Evolutionary conservation across 2,888 invertebrate species (phyloP), one percentile per base, ranked within the genome.

Genomic region (Silvanus unidentatus): DNA sequence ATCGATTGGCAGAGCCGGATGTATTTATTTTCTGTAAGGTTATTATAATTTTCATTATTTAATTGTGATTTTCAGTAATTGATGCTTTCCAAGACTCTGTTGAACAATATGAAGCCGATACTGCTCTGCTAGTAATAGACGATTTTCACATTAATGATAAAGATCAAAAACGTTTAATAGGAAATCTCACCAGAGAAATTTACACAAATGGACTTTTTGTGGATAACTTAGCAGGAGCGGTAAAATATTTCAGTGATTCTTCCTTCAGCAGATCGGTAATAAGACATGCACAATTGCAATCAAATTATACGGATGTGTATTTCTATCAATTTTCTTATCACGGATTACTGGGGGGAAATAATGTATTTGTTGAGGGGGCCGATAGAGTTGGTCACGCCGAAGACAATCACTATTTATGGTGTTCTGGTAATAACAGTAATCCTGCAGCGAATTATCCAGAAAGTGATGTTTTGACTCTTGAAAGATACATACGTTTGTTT

Each of bases 401-500:
- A 12, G 32, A 32, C 3, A 32, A 5, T 32, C 4, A 32, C 5
- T 32, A 32, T 32, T 12, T 32, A 32, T 32, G 32, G 32, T n/a
- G 16, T 28, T 32, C 13, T n/a, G 8, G 15, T 15, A 49, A 52
- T 28, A 49, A 47, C 15, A 51, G 48, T 8, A 54, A 57, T 42
- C 39, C 56, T 10, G 50, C 46, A n/a, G n/a, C 22, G 22, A 22
- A 5, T 22, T 57, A 52, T 44, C 49, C 57, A 14, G 43, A 49
- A 45, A 43, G 34, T 10, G 58, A 59, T 35, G 45, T 49, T 15
- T 34, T 43, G 4, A 57, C 57, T 1, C 54, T 51, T n/a, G 49
- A 53, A 22, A 45, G 54, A 29, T 46, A 55, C 6, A 51, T 53
- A 28, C 49, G 49, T 6, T 36, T 58, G n/a, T 55, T 56, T 11